phyloP scores from a whole-genome alignment of 2,113 vertebrate genomes.

The Cinclus mexicanus region DNA sequence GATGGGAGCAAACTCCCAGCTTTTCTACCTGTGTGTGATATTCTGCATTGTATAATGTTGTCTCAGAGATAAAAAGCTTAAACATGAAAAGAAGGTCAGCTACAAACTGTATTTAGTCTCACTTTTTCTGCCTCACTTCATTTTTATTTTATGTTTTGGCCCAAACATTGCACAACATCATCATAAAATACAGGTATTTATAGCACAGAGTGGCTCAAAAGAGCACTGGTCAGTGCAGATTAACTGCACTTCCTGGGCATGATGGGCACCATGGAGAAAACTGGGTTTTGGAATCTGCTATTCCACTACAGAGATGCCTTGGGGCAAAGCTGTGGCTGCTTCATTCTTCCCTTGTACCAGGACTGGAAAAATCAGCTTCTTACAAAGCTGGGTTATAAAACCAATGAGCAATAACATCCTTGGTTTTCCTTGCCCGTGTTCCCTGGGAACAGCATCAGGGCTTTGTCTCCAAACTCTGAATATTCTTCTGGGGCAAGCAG shows the following conservation, averaged over 20 bases:
- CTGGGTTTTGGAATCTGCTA: neutral
- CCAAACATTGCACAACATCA: neutral
- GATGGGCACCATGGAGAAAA: neutral
- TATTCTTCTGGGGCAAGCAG: neutral
- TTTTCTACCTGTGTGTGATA: neutral
- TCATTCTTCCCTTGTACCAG: neutral
- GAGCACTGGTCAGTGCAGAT: neutral
- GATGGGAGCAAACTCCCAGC: neutral
- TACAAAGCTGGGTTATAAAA: neutral
- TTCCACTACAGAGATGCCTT: neutral
- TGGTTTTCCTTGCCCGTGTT: neutral
- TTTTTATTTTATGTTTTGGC: neutral
- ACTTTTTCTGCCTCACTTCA: neutral
- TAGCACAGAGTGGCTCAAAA: neutral
- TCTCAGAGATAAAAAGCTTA: slow-evolving; percentile 14
- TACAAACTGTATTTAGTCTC: neutral
- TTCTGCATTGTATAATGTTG: neutral
- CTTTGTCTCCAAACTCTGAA: neutral
- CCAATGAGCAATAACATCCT: neutral
- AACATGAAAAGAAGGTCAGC: neutral
- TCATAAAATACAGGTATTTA: neutral
- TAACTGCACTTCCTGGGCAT: neutral
- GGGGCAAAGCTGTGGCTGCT: neutral
- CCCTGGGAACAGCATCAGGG: neutral
- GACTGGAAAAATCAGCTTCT: neutral